phyloP scores from a whole-genome alignment of 2,113 vertebrate genomes.

The Gallinago media region DNA sequence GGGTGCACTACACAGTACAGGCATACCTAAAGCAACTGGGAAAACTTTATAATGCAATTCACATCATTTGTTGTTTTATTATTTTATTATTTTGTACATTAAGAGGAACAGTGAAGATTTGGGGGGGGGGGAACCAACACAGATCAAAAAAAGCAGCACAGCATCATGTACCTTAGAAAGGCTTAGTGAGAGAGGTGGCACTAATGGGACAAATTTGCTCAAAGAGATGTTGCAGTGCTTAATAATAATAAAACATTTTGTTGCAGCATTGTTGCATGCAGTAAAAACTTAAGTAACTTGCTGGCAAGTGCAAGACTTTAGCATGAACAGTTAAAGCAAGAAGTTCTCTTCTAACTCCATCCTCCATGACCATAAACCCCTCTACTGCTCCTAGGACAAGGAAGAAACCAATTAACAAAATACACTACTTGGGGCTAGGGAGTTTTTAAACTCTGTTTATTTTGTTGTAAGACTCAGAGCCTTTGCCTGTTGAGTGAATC shows the following conservation, averaged over 20 bases:
- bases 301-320: background rate
- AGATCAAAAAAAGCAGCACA: background rate
- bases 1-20: fast-evolving
- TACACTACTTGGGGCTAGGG: fast-evolving
- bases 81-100: background rate
- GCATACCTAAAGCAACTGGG: background rate
- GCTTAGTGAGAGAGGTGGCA: background rate
- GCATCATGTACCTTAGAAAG: background rate
- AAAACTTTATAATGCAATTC: background rate
- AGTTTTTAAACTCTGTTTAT: background rate
- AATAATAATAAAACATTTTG: background rate
- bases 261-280: background rate
- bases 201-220: background rate
- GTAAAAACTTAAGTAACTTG: background rate
- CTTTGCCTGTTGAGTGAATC: background rate
- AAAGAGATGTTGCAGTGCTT: background rate
- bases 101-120: background rate
- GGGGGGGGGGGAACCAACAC: fast-evolving
- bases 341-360: background rate
- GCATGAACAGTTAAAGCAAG: background rate
- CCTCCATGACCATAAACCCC: background rate
- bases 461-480: background rate
- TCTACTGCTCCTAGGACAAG: background rate
- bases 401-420: background rate
- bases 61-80: fast-evolving